A percentile compares a stretch with the other conserved stretches of the same genome.
phyloP scores from a whole-genome alignment of 2,113 vertebrate genomes.

The Uria lomvia region DNA sequence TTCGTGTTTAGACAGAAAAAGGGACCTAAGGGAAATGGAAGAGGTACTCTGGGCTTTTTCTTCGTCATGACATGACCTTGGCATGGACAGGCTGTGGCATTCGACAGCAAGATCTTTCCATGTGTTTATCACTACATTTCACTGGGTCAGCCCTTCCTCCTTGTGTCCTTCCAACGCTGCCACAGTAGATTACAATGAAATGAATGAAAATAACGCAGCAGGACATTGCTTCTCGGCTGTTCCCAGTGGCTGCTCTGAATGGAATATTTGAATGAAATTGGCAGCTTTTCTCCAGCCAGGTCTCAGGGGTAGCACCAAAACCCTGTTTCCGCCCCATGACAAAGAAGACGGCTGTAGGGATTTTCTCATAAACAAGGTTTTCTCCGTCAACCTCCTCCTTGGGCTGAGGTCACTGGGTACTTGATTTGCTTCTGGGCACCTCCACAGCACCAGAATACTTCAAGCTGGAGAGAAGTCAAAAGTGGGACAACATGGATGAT shows the following conservation, averaged over 20 bases:
- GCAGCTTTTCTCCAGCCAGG: background rate
- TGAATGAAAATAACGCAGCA: background rate
- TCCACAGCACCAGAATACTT: background rate
- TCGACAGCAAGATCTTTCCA: fast-evolving
- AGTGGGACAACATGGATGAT: background rate
- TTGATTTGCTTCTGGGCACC: background rate
- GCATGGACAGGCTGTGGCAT: background rate
- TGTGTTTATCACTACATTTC: fast-evolving
- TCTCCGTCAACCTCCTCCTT: background rate
- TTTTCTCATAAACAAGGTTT: conserved; percentile 30
- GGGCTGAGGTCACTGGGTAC: background rate
- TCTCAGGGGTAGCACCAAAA: conserved; percentile 1
- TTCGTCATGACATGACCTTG: background rate
- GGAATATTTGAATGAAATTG: background rate
- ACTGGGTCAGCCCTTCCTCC: background rate
- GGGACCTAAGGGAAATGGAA: background rate
- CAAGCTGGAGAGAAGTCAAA: conserved; percentile 3
- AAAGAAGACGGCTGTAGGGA: background rate
- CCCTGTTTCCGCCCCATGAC: background rate
- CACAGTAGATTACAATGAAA: background rate
- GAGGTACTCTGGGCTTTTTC: background rate
- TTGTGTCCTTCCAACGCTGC: background rate
- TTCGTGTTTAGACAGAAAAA: background rate
- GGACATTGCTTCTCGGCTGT: background rate
- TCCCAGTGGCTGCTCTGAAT: background rate